Base-by-base conservation (phyloP, 1,140 invertebrate species). In the Linepithema humile region DNA sequence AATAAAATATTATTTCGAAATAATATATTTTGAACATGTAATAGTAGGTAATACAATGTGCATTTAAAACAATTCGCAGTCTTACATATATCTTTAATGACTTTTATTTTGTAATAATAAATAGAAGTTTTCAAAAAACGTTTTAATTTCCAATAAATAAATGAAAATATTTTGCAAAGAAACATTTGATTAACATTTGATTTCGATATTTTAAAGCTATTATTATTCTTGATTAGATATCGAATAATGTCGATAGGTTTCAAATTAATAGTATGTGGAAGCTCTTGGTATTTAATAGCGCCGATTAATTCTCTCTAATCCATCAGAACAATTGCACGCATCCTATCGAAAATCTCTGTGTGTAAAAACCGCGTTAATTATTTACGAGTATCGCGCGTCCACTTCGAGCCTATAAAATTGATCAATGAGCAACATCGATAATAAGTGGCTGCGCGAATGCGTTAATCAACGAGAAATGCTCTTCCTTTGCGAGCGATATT, bases 381-480 rank as follows among this genome's bases (percentile, higher is more conserved):
- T 75, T 75, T 29, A 72, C 35, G 20, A n/a, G n/a, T 40, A 32
- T 35, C 15, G 26, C 17, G 17, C 29, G 2, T 26, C 7, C 6
- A 26, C 9, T 40, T 48, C 0, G 40, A 23, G 35, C 10, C 23
- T 55, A 20, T 12, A 50, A 70, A 84, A 45, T 57, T 43, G 9
- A 38, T 67, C 12, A 43, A 55, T 35, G 35, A 67, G 38, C 5
- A 57, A 2, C 38, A 23, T 23, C 7, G 6, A 3, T 1, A 29
- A 57, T 10, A 29, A 10, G 5, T 17, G n/a, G 32, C 40, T 23
- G 50, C 29, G 53, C 50, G 23, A 69, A 64, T 43, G 72, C 20
- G 45, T 78, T 72, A 53, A 84, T 85, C 48, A 48, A 80, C 20
- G 38, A 65, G 80, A 82, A n/a, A 26, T 35, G n/a, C 70, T 43